Evolutionary conservation across 23 tunicate genomes (phyloP).

Genomic region (Halocynthia aurantium): DNA sequence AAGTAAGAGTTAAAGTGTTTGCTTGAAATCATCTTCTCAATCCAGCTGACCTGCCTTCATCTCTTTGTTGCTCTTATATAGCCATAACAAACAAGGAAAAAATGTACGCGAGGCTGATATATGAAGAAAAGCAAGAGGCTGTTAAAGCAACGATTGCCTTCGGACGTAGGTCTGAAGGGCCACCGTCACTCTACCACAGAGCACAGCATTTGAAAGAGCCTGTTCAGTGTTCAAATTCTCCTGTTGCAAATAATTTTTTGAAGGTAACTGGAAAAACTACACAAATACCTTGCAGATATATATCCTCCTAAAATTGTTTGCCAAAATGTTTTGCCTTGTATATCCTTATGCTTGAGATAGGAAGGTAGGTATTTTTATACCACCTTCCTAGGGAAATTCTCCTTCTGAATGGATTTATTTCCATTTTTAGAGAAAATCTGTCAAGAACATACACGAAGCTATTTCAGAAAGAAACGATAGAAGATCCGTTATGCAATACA

Average conservation of each 20-base stretch:
- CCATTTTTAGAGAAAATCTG: too few species aligned
- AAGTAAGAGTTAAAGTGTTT: constrained; percentile 22
- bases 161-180: constrained; percentile 41
- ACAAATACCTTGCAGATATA: too few species aligned
- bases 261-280: too few species aligned
- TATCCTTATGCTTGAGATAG: not conserved
- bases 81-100: constrained; percentile 11
- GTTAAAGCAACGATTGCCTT: constrained; percentile 54
- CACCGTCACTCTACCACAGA: constrained; percentile 32
- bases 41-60: constrained; percentile 45
- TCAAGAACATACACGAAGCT: not conserved
- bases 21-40: not conserved
- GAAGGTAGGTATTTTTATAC: not conserved
- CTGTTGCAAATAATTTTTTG: not conserved
- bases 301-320: too few species aligned
- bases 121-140: constrained; percentile 58
- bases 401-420: too few species aligned
- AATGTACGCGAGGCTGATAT: constrained; percentile 33
- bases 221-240: not conserved
- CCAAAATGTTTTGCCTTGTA: not conserved
- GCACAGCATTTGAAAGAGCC: not conserved
- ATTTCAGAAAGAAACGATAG: constrained; percentile 4
- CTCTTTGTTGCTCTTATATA: too few species aligned
- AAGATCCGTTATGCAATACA: constrained; percentile 69
- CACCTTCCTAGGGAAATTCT: not conserved